Evolutionary conservation across 2,888 invertebrate species (phyloP).

Genomic region (Argyra leucocephala): DNA sequence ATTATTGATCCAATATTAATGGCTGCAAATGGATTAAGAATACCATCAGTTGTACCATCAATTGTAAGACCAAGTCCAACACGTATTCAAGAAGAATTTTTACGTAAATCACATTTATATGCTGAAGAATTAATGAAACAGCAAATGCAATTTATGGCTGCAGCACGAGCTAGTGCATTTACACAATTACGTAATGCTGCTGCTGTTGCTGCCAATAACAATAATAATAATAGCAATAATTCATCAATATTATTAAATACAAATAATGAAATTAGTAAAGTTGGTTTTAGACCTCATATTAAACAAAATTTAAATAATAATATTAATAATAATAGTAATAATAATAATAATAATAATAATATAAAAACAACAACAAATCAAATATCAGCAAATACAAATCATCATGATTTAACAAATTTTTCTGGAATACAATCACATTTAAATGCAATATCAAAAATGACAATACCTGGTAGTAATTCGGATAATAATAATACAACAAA

Average conservation of each 20-base stretch:
- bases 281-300: constrained; percentile 25
- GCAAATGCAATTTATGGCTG: constrained; percentile 44
- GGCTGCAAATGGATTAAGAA: constrained; percentile 27
- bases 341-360: constrained; percentile 39
- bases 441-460: constrained; percentile 58
- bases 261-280: constrained; percentile 19
- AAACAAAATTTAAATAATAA: constrained; percentile 13
- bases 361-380: constrained; percentile 61
- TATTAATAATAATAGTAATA: constrained; percentile 14
- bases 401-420: constrained; percentile 20
- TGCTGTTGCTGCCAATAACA: constrained; percentile 15
- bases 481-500: constrained; percentile 38
- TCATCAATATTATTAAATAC: not conserved
- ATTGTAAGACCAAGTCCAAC: constrained; percentile 30
- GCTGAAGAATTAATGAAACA: constrained; percentile 44
- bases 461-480: constrained; percentile 29
- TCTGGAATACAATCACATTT: constrained; percentile 57
- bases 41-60: constrained; percentile 25
- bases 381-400: constrained; percentile 51
- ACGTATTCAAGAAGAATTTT: constrained; percentile 41
- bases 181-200: constrained; percentile 25
- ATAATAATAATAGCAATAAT: too few species aligned
- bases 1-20: constrained; percentile 28
- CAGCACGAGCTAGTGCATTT: constrained; percentile 39
- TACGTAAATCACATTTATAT: constrained; percentile 42